phyloP scores from a whole-genome alignment of 2,797 vertebrate genomes.

The Poliocrania exsul region DNA sequence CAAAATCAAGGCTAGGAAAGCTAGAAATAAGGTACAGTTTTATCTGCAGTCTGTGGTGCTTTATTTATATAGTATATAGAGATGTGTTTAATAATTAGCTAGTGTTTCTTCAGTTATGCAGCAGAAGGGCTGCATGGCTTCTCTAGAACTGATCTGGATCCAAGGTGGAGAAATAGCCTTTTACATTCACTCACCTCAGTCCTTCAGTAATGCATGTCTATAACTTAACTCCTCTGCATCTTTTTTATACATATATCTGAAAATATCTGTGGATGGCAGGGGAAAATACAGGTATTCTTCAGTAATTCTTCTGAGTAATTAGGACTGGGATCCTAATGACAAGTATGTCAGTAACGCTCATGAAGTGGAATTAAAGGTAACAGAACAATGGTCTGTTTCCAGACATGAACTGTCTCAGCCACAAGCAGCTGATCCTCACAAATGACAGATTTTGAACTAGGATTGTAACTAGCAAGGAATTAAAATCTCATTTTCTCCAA shows the following conservation, averaged over 20 bases:
- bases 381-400: rapidly evolving
- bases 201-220: not conserved
- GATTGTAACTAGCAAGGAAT: not conserved
- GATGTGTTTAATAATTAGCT: not conserved
- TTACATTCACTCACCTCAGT: not conserved
- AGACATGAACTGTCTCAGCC: not conserved
- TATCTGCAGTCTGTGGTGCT: not conserved
- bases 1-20: not conserved
- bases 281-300: not conserved
- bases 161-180: not conserved
- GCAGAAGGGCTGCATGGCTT: not conserved
- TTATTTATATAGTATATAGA: not conserved
- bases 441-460: not conserved
- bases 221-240: not conserved
- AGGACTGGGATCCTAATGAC: not conserved
- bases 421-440: not conserved
- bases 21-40: not conserved
- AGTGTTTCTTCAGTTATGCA: not conserved
- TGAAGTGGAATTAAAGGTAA: not conserved
- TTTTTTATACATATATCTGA: not conserved
- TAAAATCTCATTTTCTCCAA: not conserved
- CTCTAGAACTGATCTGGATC: not conserved
- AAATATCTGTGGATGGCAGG: not conserved
- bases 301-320: not conserved
- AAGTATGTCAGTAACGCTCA: not conserved